Conservation (phyloP, 2,888 invertebrate species). For the Fragum whitleyi region DNA sequence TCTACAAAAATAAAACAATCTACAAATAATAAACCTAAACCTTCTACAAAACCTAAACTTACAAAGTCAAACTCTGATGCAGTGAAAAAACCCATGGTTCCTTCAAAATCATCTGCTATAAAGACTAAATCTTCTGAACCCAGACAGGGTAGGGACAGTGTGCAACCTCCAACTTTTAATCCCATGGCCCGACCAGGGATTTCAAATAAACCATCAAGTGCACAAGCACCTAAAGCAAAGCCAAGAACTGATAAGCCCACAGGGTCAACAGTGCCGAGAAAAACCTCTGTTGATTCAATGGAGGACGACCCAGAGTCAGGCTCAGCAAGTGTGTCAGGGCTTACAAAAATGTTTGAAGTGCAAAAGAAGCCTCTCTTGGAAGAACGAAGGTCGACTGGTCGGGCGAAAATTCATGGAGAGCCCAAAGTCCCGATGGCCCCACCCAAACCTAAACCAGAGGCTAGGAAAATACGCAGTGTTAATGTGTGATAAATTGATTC, state of each 20-base stretch:
- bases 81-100: conserved; percentile 41
- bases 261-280: conserved; percentile 34
- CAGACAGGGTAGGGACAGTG: conserved; percentile 20
- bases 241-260: conserved; percentile 17
- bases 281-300: conserved; percentile 58
- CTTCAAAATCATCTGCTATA: conserved; percentile 43
- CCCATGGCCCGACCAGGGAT: conserved; percentile 51
- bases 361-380: conserved; percentile 61
- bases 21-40: conserved; percentile 47
- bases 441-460: conserved; percentile 62
- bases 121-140: conserved; percentile 53
- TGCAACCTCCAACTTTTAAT: conserved; percentile 57
- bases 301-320: conserved; percentile 61
- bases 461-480: conserved; percentile 60
- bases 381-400: conserved; percentile 36
- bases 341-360: conserved; percentile 57
- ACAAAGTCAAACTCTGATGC: conserved; percentile 53
- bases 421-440: conserved; percentile 56
- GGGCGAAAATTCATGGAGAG: conserved; percentile 42
- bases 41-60: conserved; percentile 34
- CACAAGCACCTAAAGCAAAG: conserved; percentile 18
- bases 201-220: conserved; percentile 2
- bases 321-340: conserved; percentile 60
- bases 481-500: conserved; percentile 53
- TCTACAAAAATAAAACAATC: conserved; percentile 5